These are phyloP conservation scores for Drosophila parvula DNA, from an alignment of 1,140 invertebrate species.

Conservation along the genomic window DNA sequence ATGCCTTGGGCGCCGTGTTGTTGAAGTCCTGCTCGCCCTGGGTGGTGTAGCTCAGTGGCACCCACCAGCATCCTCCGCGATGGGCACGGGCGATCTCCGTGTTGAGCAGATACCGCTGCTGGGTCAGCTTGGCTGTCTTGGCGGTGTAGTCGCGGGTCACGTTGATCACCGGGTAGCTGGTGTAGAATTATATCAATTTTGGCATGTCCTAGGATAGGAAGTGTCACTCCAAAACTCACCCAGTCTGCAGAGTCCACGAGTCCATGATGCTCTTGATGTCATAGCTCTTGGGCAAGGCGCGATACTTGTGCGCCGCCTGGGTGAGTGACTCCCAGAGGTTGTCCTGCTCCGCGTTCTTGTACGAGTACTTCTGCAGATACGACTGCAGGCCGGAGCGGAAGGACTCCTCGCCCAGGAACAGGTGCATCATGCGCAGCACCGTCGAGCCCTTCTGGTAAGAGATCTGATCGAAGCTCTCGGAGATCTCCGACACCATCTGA, in stretches of 20 bases:
- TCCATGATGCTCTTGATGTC: constrained; percentile 90
- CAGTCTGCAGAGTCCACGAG: constrained; percentile 92
- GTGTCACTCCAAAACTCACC: constrained; percentile 14
- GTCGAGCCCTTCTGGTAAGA: constrained; percentile 94
- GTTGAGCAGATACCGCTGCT: constrained; percentile 85
- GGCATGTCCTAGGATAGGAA: too few relatives aligned
- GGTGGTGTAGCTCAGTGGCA: constrained; percentile 88
- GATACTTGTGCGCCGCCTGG: constrained; percentile 85
- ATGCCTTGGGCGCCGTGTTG: constrained; percentile 86
- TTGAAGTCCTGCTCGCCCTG: constrained; percentile 87
- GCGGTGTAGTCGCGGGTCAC: constrained; percentile 87
- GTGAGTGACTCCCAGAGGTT: constrained; percentile 92
- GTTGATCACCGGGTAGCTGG: constrained; percentile 90
- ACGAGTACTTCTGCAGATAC: constrained; percentile 88
- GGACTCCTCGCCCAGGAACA: constrained; percentile 91
- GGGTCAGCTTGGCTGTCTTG: constrained; percentile 85
- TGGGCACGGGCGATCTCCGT: constrained; percentile 49
- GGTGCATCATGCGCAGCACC: constrained; percentile 94
- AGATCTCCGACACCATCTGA: constrained; percentile 90
- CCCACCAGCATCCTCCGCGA: constrained; percentile 85
- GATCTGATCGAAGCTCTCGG: constrained; percentile 94
- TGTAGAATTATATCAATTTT: too few relatives aligned
- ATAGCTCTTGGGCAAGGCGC: constrained; percentile 85
- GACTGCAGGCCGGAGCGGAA: constrained; percentile 88
- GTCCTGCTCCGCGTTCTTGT: constrained; percentile 91